Base-by-base conservation (phyloP, 2,888 invertebrate genomes). In the Lasioglossum malachurum region DNA sequence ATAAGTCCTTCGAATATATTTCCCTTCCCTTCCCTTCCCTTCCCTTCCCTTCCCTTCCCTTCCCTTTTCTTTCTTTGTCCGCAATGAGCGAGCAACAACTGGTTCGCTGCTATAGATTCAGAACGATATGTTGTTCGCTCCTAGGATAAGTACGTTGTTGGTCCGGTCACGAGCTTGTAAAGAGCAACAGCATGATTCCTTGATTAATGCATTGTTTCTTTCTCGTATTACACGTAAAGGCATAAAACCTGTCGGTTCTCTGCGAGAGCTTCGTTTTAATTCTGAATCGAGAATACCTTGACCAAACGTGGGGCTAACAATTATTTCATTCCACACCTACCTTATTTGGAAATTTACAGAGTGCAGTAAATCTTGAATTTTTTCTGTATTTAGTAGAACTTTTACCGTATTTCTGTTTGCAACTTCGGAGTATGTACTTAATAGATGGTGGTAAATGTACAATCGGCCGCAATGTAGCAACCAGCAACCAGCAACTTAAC, bases 1-100 rank as follows among this genome's bases (percentile, higher is more conserved):
- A 49, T 60, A 60, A 72, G 38, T 76, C 64, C 27, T 44, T n/a
- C 27, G 60, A 35, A 67, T 53, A 67, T 53, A 23, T 73, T 46
- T 35, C 31, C 64, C 64, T 46, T 64, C 57, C 57, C n/a, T 60
- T 35, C 10, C 67, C 67, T 23, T 67, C n/a, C 57, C n/a, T 60
- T 35, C 10, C 67, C 67, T 23, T 67, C n/a, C n/a, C n/a, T 46
- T 35, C 31, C 64, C 64, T 46, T 64, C 57, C 57, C n/a, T 60
- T 35, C 10, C 67, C 67, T 23, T 67, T 38, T 38, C 67, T 67
- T 67, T 67, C 38, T 35, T 71, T 71, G 14, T 71, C 5, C 71
- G 71, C 64, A 16, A 64, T 16, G 7, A 41, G 19, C n/a, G 12
- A 71, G 71, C 14, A 71, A 71, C 71, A 38, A 71, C 71, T 38